A percentile compares a stretch with the other conserved stretches of the same genome.
phyloP scores from a whole-genome alignment of 2,113 vertebrate species.

The Thomomys bottae region DNA sequence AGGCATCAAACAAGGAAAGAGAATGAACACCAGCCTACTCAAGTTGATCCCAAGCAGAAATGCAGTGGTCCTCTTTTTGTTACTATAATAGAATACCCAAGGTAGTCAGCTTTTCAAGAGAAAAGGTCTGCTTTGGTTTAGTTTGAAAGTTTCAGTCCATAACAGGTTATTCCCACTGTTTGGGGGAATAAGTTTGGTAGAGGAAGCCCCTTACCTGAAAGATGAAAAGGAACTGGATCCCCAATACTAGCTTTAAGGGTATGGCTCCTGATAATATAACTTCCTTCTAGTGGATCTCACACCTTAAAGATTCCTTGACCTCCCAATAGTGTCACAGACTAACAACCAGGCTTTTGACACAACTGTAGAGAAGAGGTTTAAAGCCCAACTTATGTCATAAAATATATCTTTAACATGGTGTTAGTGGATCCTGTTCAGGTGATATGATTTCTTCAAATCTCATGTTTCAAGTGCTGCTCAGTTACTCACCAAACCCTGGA shows the following conservation, averaged over 20 bases:
- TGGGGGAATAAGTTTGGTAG: not conserved
- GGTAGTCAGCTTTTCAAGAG: not conserved
- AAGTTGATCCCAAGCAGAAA: not conserved
- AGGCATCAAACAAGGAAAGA: not conserved
- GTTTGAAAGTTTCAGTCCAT: not conserved
- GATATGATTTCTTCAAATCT: not conserved
- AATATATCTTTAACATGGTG: not conserved
- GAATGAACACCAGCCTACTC: not conserved
- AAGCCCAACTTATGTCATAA: not conserved
- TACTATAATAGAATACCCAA: not conserved
- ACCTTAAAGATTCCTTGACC: not conserved
- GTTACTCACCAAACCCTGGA: not conserved
- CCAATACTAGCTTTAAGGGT: not conserved
- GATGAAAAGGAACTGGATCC: not conserved
- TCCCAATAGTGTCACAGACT: not conserved
- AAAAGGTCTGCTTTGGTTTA: not conserved
- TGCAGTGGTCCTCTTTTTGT: not conserved
- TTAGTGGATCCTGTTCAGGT: not conserved
- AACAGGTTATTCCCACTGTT: not conserved
- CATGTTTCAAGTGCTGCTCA: not conserved
- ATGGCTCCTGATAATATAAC: no score
- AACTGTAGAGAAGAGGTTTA: not conserved
- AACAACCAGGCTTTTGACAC: not conserved
- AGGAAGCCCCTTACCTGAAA: not conserved
- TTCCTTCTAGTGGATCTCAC: not conserved